phyloP scores from a whole-genome alignment of 2,888 invertebrate genomes.

The Catotricha subobsoleta region DNA sequence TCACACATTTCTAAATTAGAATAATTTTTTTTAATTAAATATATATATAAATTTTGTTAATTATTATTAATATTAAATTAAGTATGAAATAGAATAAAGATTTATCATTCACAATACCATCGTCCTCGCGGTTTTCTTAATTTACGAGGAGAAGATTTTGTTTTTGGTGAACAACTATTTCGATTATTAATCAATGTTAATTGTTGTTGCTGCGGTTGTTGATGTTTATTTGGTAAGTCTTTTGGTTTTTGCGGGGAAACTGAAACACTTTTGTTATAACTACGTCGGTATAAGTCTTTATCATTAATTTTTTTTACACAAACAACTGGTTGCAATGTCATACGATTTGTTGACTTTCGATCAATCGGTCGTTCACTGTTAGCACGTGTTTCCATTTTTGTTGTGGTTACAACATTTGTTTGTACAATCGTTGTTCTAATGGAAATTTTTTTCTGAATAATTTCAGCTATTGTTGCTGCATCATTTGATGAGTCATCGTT shows the following conservation, averaged over 20 bases:
- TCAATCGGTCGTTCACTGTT: background rate
- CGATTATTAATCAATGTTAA: too few relatives aligned
- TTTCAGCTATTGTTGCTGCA: background rate
- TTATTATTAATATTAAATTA: too few relatives aligned
- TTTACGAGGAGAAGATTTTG: constrained; percentile 11
- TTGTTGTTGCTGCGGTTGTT: background rate
- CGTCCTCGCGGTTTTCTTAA: constrained; percentile 13
- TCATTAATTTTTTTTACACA: constrained; percentile 7
- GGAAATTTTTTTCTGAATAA: background rate
- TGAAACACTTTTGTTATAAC: background rate
- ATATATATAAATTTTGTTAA: too few relatives aligned
- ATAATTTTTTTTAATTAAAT: too few relatives aligned
- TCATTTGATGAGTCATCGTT: background rate
- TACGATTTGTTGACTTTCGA: background rate
- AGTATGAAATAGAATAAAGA: too few relatives aligned
- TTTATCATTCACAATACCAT: constrained; percentile 15
- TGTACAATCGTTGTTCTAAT: background rate
- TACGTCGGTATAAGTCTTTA: background rate
- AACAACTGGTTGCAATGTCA: constrained; percentile 4
- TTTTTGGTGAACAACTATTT: constrained; percentile 6
- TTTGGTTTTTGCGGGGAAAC: background rate
- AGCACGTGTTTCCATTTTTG: background rate
- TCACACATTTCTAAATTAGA: too few relatives aligned
- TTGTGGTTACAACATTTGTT: background rate
- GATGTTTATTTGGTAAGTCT: background rate